phyloP scores from a whole-genome alignment of 2,113 vertebrate genomes.

The Opisthocomus hoazin region DNA sequence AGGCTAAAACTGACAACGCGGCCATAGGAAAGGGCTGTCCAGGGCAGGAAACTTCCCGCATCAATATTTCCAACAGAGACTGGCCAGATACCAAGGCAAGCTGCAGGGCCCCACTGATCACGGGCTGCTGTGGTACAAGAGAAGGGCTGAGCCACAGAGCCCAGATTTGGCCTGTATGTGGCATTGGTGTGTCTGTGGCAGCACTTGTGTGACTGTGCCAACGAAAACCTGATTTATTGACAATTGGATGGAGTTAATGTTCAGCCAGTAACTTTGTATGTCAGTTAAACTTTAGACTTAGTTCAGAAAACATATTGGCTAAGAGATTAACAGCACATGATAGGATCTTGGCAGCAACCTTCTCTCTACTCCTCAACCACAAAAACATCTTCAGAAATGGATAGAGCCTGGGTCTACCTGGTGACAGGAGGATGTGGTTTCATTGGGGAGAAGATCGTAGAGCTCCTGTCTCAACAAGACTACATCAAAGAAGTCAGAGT shows the following conservation, averaged over 20 bases:
- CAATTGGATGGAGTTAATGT: neutral
- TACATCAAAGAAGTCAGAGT: slow-evolving; percentile 49
- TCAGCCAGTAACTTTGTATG: neutral
- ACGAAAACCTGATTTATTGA: neutral
- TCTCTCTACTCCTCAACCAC: neutral
- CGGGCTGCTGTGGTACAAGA: neutral
- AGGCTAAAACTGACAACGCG: neutral
- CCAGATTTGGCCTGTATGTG: rapidly evolving
- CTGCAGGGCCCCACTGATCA: neutral
- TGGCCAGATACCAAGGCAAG: neutral
- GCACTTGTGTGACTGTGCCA: neutral
- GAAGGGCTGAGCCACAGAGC: neutral
- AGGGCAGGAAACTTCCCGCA: neutral
- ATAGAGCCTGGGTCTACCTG: slow-evolving; percentile 9
- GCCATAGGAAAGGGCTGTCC: neutral
- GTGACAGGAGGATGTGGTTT: slow-evolving; percentile 61
- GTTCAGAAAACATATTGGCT: neutral
- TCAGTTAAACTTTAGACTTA: neutral
- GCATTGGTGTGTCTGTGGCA: neutral
- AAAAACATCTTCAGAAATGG: neutral
- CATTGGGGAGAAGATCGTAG: slow-evolving; percentile 4
- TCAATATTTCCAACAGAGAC: neutral
- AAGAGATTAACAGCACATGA: neutral
- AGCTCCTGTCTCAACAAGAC: slow-evolving; percentile 31
- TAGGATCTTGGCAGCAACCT: neutral